Evolutionary conservation across 2,888 invertebrate species (phyloP), one percentile per base, ranked within the genome.

Genomic region (Rapana venosa): DNA sequence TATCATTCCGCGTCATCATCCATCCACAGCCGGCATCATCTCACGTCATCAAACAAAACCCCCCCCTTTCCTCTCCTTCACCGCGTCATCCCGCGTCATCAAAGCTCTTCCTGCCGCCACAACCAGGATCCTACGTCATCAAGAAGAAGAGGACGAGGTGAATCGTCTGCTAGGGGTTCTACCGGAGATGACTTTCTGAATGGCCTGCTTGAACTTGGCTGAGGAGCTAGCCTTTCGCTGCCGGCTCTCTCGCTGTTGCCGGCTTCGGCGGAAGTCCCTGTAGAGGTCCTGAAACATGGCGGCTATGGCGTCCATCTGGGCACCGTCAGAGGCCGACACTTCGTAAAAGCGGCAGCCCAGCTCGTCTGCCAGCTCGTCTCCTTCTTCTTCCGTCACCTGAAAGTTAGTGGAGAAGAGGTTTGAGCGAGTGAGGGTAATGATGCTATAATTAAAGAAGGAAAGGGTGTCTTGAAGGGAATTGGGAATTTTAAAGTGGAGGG

Each of bases 251-350:
- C 94, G 91, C 70, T 92, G 86, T n/a, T 92, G 91, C 83, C 94
- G 92, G 61, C 92, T 87, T 79, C 95, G 91, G 35, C 94, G 91
- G 87, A 94, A 94, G 87, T 95, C 95, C 22, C 95, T 91, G 87
- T 95, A 94, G 20, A 96, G 93, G 90, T 95, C 95, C 56, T 93
- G 92, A 90, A 96, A 96, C 87, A 95, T 92, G 35, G 95, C 94
- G 15, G 92, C 91, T 30, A 96, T 94, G 26, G 92, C 92, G 2
- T 92, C 90, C n/a, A 94, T 91, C 30, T 94, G 93, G 58, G 94
- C 94, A 90, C 96, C 95, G 90, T 96, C 96, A 66, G 95, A 95
- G 26, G 96, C 96, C 11, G 95, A 95, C 70, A 94, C 95, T 91
- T 96, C 96, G 90, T 93, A 94, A 92, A 94, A 95, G 13, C 93